Percentiles rank a stretch among this genome's conserved stretches.
phyloP scores from a whole-genome alignment of 2,888 invertebrate species.

The Synanthedon vespiformis region DNA sequence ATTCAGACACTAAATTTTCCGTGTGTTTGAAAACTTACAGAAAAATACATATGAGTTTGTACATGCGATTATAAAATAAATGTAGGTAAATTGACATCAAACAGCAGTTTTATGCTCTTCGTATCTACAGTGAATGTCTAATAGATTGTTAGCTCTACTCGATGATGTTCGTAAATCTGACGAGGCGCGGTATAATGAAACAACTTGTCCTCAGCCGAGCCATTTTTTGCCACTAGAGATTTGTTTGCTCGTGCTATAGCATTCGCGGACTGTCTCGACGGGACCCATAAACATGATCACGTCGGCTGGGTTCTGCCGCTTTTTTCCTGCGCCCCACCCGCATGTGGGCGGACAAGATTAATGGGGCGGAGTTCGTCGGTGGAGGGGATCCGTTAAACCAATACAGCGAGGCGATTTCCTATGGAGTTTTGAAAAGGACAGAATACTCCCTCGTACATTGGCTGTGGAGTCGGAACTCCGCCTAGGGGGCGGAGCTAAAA shows the following conservation, averaged over 20 bases:
- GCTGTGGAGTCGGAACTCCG: slow-evolving; percentile 26
- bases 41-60: too few species aligned
- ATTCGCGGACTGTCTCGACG: slow-evolving; percentile 61
- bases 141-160: slow-evolving; percentile 33
- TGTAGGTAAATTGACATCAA: neutral
- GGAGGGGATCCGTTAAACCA: slow-evolving; percentile 46
- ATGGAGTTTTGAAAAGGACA: slow-evolving; percentile 44
- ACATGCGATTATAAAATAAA: neutral
- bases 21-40: too few species aligned
- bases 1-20: too few species aligned
- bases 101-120: too few species aligned
- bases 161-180: slow-evolving; percentile 57
- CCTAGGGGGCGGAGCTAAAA: slow-evolving; percentile 43
- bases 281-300: slow-evolving; percentile 68
- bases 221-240: slow-evolving; percentile 68
- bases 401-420: slow-evolving; percentile 23
- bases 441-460: slow-evolving; percentile 43
- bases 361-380: slow-evolving; percentile 22
- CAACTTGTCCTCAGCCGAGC: slow-evolving; percentile 60
- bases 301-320: slow-evolving; percentile 58
- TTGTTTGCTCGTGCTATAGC: slow-evolving; percentile 58
- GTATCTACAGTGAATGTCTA: slow-evolving; percentile 5
- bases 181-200: slow-evolving; percentile 43
- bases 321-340: slow-evolving; percentile 53
- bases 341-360: slow-evolving; percentile 31